Evolutionary conservation across 2,797 vertebrate species (phyloP), one percentile per base, ranked within the genome.

Genomic region (Catostomus latipinnis): DNA sequence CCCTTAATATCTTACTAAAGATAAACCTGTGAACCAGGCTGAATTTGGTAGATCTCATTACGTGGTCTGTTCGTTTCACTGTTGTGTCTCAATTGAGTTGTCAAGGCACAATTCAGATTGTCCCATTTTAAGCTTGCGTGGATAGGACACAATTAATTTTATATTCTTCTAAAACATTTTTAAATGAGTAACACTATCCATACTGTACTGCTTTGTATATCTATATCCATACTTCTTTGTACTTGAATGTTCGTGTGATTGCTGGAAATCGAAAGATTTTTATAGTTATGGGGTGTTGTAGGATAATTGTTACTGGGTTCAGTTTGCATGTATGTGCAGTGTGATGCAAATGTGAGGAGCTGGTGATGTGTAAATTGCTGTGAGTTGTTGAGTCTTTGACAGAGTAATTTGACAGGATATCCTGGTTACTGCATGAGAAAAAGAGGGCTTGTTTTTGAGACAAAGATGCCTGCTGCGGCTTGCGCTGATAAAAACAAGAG

Each of bases 351-450:
- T 52, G 54, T 4, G 6, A 67, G 45, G 9, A 66, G 65, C 45
- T 58, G 49, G 54, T 67, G n/a, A 66, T 69, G 57, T 86, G 54
- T 72, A 74, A 78, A 82, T 49, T 72, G 85, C 82, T 83, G 77
- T 73, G 72, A 49, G 34, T 3, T 34, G 34, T 34, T 3, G 34
- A 34, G 34, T 34, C 34, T 34, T 34, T 34, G 34, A 34, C 34
- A 34, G 58, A 74, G 77, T 81, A 77, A 14, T 73, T 88, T 85
- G 87, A 94, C 93, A 94, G 94, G 93, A 95, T 93, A 92, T 95
- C 93, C 94, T 93, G 92, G 76, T 91, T 91, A 82, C 83, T 72
- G 83, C 77, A 81, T 85, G 71, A 45, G 73, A 74, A 54, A 86
- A 70, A 11, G 10, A 75, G 57, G 76, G 68, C 22, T 61, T 81